Base-by-base conservation (phyloP, 2,113 vertebrate species). In the Plestiodon gilberti region DNA sequence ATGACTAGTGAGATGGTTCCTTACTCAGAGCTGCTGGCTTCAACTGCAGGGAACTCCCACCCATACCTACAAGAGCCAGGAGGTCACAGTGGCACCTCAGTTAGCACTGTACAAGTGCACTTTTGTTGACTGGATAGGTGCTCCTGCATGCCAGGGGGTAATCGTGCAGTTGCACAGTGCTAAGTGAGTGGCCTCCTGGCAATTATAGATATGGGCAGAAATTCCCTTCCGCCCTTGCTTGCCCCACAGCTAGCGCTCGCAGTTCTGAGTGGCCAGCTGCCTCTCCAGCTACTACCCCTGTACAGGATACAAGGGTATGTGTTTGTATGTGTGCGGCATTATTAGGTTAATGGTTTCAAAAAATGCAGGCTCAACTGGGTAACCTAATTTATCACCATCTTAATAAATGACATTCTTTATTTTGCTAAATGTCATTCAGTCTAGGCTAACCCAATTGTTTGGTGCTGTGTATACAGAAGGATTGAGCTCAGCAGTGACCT, bases 351-450 rank as follows among this genome's bases (percentile, higher is more conserved):
- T 61, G 30, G 25, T 61, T 74, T 74, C 82, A 69, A 73, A 83
- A 40, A 83, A 74, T 76, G 71, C 73, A 64, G 64, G 48, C 40
- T 57, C 30, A 64, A 40, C 69, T 81, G n/a, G 25, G 15, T 87
- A 52, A 64, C 33, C 59, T 65, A 73, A 87, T 55, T 81, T 48
- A 38, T 64, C 67, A 64, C 18, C 22, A 2, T 15, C 55, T 69
- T 71, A 64, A 62, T 74, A 81, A 81, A 74, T 69, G n/a, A 48
- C 30, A 65, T 74, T 73, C 52, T 71, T 23, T 48, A 48, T 86
- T 86, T 86, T 86, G 57, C 28, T 64, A 81, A 75, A 81, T 80
- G 78, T 81, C 69, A 86, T 52, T 65, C 57, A 64, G 23, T 52
- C 40, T 35, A 48, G n/a, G 38, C 59, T 64, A 80, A 73, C 38